Base-by-base conservation (phyloP, 2,888 invertebrate species). In the Cryptocephalus moraei region DNA sequence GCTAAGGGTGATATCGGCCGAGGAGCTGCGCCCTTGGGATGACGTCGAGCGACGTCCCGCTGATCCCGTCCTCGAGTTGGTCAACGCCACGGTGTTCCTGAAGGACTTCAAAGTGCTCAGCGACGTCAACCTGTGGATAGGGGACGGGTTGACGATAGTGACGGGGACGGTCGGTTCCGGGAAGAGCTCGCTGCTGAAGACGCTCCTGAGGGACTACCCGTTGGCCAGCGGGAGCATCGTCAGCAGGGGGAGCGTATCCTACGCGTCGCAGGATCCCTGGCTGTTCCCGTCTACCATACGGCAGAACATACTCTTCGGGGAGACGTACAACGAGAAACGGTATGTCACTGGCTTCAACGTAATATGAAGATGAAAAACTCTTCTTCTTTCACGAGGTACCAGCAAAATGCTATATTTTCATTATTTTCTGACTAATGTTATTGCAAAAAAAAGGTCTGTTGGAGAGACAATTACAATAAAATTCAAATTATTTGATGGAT, bases 271-370 rank as follows among this genome's bases (percentile, higher is more conserved):
- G 59, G 73, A 81, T 56, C 76, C 83, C 1, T 84, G 82, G 82
- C 55, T 75, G 41, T 75, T 75, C 58, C 72, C 73, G 2, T 72
- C 72, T 12, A 76, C 77, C 36, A 77, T 91, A 1, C 75, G 81
- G 36, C 84, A 89, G 56, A 91, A 91, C 63, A 86, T 91, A 47
- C 62, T 86, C 0, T 88, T 90, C 68, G 88, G 88, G 0, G 74
- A 76, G 58, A 72, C 74, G 1, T 73, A 75, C 65, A 74, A 80
- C 45, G 68, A 73, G 8, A 70, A 76, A 1, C 64, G 78, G 9
- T 79, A 77, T n/a, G n/a, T n/a, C n/a, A n/a, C n/a, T n/a, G 22
- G 22, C 6, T 22, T 22, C 3, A 22, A 22, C 22, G n/a, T n/a
- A n/a, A n/a, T n/a, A n/a, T n/a, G n/a, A n/a, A n/a, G n/a, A n/a